Evolutionary conservation across 2,797 vertebrate species (phyloP).

Genomic region (Tenualosa thibaudeaui): DNA sequence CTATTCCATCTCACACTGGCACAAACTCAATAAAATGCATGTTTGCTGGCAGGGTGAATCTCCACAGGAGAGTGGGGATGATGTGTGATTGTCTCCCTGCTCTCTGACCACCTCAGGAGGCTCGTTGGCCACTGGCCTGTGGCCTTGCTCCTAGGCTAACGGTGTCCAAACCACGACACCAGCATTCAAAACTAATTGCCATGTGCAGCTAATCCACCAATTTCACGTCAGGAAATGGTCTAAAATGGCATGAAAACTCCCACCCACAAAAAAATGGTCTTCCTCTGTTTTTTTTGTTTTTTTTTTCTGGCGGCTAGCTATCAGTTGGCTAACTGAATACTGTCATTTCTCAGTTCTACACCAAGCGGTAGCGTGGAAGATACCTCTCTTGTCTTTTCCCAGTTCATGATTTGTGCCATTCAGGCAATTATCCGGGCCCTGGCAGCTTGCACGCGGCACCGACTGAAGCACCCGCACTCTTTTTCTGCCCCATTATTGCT

Average conservation of each 20-base stretch:
- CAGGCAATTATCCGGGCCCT: conserved; percentile 67
- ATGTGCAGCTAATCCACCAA: not conserved
- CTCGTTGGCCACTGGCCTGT: conserved; percentile 27
- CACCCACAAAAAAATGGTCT: not conserved
- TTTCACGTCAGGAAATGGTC: not conserved
- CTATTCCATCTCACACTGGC: not conserved
- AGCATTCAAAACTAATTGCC: not conserved
- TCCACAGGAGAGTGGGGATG: not conserved
- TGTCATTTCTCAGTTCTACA: not conserved
- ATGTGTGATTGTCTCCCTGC: not conserved
- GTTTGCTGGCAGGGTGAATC: not conserved
- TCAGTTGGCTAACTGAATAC: not conserved
- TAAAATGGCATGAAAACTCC: not conserved
- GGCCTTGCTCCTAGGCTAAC: conserved; percentile 18
- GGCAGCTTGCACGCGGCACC: conserved; percentile 59
- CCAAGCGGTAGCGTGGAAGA: not conserved
- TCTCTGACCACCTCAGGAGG: not conserved
- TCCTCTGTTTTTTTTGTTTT: not conserved
- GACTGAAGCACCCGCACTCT: conserved; percentile 58
- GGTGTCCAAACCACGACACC: not conserved
- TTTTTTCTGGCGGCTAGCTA: not conserved
- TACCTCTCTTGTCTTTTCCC: conserved; percentile 17
- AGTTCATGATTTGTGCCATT: conserved; percentile 58
- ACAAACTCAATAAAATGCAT: conserved; percentile 8
- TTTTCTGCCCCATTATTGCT: conserved; percentile 66